Evolutionary conservation across 30 jellyfish, hydroid and myxozoan species (phyloP).

Genomic region (Aurelia aurita complex sp. Pacific): DNA sequence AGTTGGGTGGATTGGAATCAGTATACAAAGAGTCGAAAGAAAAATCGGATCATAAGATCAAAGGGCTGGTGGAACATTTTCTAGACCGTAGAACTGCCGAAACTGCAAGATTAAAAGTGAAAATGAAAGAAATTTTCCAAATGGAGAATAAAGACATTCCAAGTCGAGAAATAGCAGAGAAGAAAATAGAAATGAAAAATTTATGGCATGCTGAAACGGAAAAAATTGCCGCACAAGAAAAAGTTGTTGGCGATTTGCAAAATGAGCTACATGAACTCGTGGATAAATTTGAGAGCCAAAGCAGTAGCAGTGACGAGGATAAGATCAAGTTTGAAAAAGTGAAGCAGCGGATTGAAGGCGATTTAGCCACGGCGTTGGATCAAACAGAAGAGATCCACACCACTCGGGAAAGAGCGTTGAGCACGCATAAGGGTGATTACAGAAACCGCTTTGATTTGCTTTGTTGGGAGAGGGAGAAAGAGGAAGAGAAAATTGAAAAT

Average conservation of each 20-base stretch:
- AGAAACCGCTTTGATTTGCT: slow-evolving; percentile 76
- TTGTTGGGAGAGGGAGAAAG: slow-evolving; percentile 82
- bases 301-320: slow-evolving; percentile 73
- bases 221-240: slow-evolving; percentile 71
- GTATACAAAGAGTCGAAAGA: slow-evolving; percentile 64
- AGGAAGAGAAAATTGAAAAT: slow-evolving; percentile 43
- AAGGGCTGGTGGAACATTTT: slow-evolving; percentile 70
- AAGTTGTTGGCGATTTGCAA: slow-evolving; percentile 46
- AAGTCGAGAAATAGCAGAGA: slow-evolving; percentile 37
- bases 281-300: slow-evolving; percentile 57
- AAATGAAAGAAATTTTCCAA: slow-evolving; percentile 62
- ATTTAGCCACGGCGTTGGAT: slow-evolving; percentile 41
- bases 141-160: slow-evolving; percentile 29
- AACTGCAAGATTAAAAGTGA: slow-evolving; percentile 63
- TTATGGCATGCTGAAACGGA: slow-evolving; percentile 76
- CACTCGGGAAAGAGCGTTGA: slow-evolving; percentile 63
- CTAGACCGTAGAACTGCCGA: slow-evolving; percentile 67
- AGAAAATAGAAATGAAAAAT: slow-evolving; percentile 47
- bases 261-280: slow-evolving; percentile 65
- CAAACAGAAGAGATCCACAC: slow-evolving; percentile 47
- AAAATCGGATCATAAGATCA: slow-evolving; percentile 41
- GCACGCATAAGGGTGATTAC: slow-evolving; percentile 64
- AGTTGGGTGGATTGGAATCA: slow-evolving; percentile 42
- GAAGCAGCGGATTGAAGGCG: slow-evolving; percentile 29
- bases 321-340: slow-evolving; percentile 50